Base-by-base conservation (phyloP, 2,797 vertebrate species). In the Corythornis leucogaster region DNA sequence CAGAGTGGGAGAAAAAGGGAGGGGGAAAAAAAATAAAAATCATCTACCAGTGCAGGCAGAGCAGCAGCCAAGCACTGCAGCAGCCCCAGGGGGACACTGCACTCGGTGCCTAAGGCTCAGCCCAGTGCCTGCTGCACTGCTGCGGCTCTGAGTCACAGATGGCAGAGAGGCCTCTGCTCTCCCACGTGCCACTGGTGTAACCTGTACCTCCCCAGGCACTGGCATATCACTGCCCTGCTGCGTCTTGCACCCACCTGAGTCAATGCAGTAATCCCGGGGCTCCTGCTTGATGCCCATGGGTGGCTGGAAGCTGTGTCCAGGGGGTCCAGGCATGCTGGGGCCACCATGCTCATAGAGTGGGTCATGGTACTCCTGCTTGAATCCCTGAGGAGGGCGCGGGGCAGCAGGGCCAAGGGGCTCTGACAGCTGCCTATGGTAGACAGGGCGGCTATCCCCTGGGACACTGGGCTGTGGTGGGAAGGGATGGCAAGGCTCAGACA, bases 271-370 rank as follows among this genome's bases (percentile, higher is more conserved):
- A 97, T 99, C 99, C 24, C 98, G 97, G 30, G 99, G 99, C 97
- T 99, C 99, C 97, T 99, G 99, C 93, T 99, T 99, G 97, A 99
- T 99, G 97, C 98, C 98, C 98, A 99, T 96, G 16, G 98, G 97
- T 70, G 97, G 95, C 96, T 98, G 98, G 97, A 99, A 99, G 74
- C 98, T 87, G 3, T 98, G 97, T 90, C 98, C 94, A 0, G 97
- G 93, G 50, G 98, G 98, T 0, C 87, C 97, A 0, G 97, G 88
- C 97, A 99, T 98, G 95, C 97, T 85, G 21, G 98, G 98, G 38
- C 98, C 97, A 0, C 98, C 97, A 4, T 99, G 99, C 96, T 99
- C 99, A 21, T 99, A 99, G 28, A 98, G 98, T 0, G 98, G 98
- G 96, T 99, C 99, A 1, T 98, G 97, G 93, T 99, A 98, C 94